Evolutionary conservation across 2,797 vertebrate species (phyloP), one percentile per base, ranked within the genome.

Genomic region (Aldrovandia affinis): DNA sequence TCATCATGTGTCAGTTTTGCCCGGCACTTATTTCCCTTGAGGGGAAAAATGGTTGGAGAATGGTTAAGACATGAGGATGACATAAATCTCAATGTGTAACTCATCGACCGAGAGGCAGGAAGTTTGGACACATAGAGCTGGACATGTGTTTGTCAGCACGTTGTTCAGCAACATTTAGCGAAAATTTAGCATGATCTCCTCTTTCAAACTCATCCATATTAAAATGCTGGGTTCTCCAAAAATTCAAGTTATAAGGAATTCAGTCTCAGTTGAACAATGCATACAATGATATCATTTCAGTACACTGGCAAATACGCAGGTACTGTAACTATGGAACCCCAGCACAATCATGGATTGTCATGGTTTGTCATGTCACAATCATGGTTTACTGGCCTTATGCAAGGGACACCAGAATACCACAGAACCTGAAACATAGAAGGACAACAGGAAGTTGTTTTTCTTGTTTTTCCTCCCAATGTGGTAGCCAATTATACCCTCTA

Each of bases 1-100:
- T 83, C 25, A 73, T 83, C 77, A 28, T 77, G 25, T 77, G 15
- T 50, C 70, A 57, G 73, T 57, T 75, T 83, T 83, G 20, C 28
- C 55, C 59, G 54, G n/a, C 36, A 15, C 70, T 39, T 77, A 39
- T 15, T 33, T 55, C 39, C 39, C 82, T 83, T 61, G 14, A 78
- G 73, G n/a, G 55, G 50, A 83, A 3, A 50, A 25, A 28, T 36
- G 22, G 50, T 82, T 82, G 33, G 18, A 8, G 63, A 33, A 65
- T 65, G 63, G 28, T 61, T 25, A 65, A 65, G 28, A 15, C 22
- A 73, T 42, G 36, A 18, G 68, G 33, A 42, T 33, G 33, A 42
- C 36, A 73, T 73, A 12, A 20, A 39, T 73, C 39, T 42, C 65
- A 33, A 6, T 36, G 30, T 33, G 33, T 70, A 30, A 36, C 65